Evolutionary conservation across 2,888 invertebrate species (phyloP).

Genomic region (Koerneria pararmatus): DNA sequence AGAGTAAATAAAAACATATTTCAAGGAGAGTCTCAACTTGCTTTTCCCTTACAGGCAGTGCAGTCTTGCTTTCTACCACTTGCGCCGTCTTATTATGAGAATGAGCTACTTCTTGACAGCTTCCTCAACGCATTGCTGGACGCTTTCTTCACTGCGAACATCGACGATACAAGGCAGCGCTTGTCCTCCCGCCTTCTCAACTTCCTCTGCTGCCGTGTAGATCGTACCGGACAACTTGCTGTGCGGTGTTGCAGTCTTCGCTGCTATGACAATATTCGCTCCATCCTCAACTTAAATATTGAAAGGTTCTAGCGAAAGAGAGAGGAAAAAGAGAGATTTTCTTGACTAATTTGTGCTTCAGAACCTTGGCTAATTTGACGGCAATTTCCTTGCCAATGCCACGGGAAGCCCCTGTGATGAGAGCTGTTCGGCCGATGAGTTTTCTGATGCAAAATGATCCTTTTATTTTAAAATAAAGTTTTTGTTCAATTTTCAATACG

Average conservation of each 20-base stretch:
- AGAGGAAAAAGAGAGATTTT: no score
- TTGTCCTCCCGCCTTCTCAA: slow-evolving; percentile 63
- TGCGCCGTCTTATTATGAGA: no score
- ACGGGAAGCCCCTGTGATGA: slow-evolving; percentile 90
- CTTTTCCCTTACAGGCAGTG: no score
- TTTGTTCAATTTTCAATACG: no score
- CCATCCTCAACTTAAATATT: slow-evolving; percentile 70
- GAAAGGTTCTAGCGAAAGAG: no score
- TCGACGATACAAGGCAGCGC: slow-evolving; percentile 73
- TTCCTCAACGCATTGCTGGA: slow-evolving; percentile 61
- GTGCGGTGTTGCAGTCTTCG: slow-evolving; percentile 84
- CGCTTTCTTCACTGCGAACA: slow-evolving; percentile 77
- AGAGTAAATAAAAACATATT: no score
- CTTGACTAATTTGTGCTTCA: no score
- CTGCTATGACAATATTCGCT: slow-evolving; percentile 84
- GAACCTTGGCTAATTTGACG: slow-evolving; percentile 66
- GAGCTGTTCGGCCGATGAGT: slow-evolving; percentile 82
- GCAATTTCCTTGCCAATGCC: slow-evolving; percentile 95
- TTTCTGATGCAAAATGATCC: slow-evolving; percentile 63
- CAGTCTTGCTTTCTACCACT: no score
- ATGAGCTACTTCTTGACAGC: slow-evolving; percentile 36
- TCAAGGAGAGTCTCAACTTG: no score
- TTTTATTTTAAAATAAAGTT: no score
- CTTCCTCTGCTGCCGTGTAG: slow-evolving; percentile 82
- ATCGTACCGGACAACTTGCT: slow-evolving; percentile 88